Base-by-base conservation (phyloP, 2,113 vertebrate genomes). In the Xiphias gladius region DNA sequence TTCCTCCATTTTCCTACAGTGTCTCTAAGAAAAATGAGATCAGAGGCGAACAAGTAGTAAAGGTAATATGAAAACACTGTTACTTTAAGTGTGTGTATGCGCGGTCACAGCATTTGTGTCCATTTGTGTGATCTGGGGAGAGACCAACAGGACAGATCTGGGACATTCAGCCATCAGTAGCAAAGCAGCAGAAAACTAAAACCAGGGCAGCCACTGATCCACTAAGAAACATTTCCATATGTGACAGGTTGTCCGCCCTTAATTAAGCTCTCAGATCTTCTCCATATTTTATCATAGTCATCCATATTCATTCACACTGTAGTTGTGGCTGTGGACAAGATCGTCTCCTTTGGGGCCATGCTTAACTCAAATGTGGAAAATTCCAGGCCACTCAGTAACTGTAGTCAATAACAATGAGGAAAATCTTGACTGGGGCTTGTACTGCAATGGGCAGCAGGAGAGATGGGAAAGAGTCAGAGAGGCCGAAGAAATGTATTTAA, bases 141-240 rank as follows among this genome's bases (percentile, higher is more conserved):
- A 79, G 80, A 73, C 61, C 83, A 76, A 50, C 13, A 43, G 85
- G 85, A 93, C 85, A 85, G 91, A 94, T 90, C 88, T 92, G 85
- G 93, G 92, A 90, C 92, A 91, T 48, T 62, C 72, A 80, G 84
- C 68, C 80, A 71, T 73, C 80, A 73, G 66, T 5, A 46, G 85
- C 71, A 67, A 81, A 77, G 70, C 54, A 73, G 59, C 55, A 84
- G 62, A 66, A 78, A 83, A 59, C 59, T 74, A 61, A 92, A 92
- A 92, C 82, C 89, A 91, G 93, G 84, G 75, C 93, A 93, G 82
- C 61, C 64, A 66, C 80, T 67, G 78, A 89, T 91, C 91, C 86
- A 86, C 84, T 17, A 68, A 90, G 82, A 79, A 87, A 70, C 68
- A 82, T 84, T 78, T 91, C 76, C 88, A 90, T 63, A 84, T 73